Conservation (phyloP, 2,888 invertebrate species). For the Eupithecia abbreviata region DNA sequence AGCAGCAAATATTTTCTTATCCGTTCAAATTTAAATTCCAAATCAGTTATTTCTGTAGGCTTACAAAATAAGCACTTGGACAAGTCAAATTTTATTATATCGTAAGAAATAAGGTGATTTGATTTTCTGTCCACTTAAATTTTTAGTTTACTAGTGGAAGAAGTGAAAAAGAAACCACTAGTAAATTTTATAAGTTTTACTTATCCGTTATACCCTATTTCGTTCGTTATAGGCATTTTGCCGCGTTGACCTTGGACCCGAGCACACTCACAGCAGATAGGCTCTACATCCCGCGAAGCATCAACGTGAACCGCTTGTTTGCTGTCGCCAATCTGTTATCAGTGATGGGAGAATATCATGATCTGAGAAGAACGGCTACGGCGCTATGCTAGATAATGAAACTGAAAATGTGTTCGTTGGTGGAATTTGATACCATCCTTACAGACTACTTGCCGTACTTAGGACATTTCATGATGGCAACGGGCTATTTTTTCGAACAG, state of each 20-base stretch:
- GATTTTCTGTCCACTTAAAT: no score
- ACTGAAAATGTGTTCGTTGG: conserved; percentile 49
- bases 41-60: no score
- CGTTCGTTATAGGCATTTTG: conserved; percentile 53
- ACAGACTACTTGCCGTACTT: conserved; percentile 61
- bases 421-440: conserved; percentile 47
- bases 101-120: no score
- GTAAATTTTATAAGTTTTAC: no score
- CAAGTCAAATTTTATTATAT: conserved; percentile 35
- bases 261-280: conserved; percentile 47
- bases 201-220: conserved; percentile 40
- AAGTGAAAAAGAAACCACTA: no score
- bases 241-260: conserved; percentile 49
- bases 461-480: conserved; percentile 68
- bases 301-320: conserved; percentile 51
- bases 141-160: no score
- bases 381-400: conserved; percentile 21
- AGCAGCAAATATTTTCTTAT: conserved; percentile 50
- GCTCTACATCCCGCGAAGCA: conserved; percentile 41
- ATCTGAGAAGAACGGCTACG: conserved; percentile 45
- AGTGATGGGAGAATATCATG: conserved; percentile 57
- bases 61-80: no score
- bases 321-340: conserved; percentile 54
- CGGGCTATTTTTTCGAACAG: conserved; percentile 72
- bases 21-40: conserved; percentile 9